Conservation (phyloP, 2,888 invertebrate genomes). For the Suillia variegata region DNA sequence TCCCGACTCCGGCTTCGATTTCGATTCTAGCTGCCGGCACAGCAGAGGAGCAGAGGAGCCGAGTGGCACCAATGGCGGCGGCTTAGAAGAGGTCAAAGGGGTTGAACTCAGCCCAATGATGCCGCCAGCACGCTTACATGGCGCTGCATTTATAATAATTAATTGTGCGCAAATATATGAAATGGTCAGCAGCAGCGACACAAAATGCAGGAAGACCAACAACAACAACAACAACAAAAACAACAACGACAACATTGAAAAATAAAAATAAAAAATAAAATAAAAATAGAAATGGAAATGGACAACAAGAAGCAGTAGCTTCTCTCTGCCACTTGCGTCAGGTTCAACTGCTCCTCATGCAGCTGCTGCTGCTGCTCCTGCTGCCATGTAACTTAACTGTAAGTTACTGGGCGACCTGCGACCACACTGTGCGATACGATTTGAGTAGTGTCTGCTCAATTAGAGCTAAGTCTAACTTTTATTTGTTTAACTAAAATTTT, state of each 20-base stretch:
- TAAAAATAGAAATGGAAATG: too few relatives aligned
- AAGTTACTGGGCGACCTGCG: not conserved
- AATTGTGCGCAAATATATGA: slow-evolving; percentile 56
- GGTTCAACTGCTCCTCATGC: too few relatives aligned
- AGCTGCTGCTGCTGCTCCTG: too few relatives aligned
- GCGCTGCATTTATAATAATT: slow-evolving; percentile 58
- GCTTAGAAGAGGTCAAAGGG: slow-evolving; percentile 3
- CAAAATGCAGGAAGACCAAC: not conserved
- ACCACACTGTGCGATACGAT: not conserved
- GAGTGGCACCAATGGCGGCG: not conserved
- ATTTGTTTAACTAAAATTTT: too few relatives aligned
- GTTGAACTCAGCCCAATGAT: not conserved
- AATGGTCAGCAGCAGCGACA: slow-evolving; percentile 40
- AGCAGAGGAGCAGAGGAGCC: not conserved
- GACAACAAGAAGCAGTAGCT: too few relatives aligned
- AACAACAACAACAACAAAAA: not conserved
- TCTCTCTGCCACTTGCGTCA: too few relatives aligned
- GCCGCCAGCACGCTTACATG: not conserved
- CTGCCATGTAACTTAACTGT: slow-evolving; percentile 15
- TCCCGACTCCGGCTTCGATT: too few relatives aligned
- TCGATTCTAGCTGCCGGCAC: too few relatives aligned
- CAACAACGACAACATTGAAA: slow-evolving; percentile 1
- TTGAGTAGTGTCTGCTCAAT: not conserved
- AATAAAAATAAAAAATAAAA: too few relatives aligned
- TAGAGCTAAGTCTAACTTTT: too few relatives aligned